Evolutionary conservation across 1,140 invertebrate genomes (phyloP).

Genomic region (Drosophila nasuta): DNA sequence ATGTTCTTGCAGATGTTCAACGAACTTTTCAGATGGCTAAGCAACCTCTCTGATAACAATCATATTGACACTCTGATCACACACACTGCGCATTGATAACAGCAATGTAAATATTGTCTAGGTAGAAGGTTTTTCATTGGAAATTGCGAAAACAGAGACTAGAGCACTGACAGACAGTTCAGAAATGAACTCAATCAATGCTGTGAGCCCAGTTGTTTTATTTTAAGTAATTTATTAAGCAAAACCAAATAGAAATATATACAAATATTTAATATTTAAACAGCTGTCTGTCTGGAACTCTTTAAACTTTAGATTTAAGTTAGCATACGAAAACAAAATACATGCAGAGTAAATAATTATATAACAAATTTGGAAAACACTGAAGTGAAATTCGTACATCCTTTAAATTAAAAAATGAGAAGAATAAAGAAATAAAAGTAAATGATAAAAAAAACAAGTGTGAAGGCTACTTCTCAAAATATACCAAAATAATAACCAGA

Average conservation of each 20-base stretch:
- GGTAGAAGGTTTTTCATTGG: conserved; percentile 35
- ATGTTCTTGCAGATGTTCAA: conserved; percentile 15
- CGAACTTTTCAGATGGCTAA: conserved; percentile 16
- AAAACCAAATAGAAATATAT: conserved; percentile 8
- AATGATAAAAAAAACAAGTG: too few relatives aligned
- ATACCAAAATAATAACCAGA: too few relatives aligned
- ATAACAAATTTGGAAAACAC: too few relatives aligned
- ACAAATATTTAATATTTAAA: conserved; percentile 44
- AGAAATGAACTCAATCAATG: conserved; percentile 38
- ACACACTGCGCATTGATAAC: conserved; percentile 16
- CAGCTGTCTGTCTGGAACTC: conserved; percentile 18
- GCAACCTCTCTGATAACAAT: conserved; percentile 36
- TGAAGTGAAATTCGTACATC: too few relatives aligned
- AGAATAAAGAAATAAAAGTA: too few relatives aligned
- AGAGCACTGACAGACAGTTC: conserved; percentile 4
- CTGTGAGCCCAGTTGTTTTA: conserved; percentile 19
- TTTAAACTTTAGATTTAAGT: too few relatives aligned
- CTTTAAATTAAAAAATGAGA: too few relatives aligned
- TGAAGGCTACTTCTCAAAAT: too few relatives aligned
- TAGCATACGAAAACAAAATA: too few relatives aligned
- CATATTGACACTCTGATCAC: conserved; percentile 13
- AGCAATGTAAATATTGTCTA: conserved; percentile 33
- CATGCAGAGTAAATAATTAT: too few relatives aligned
- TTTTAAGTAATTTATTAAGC: conserved; percentile 23
- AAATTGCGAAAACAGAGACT: conserved; percentile 30